phyloP scores from a whole-genome alignment of 2,888 invertebrate genomes.

The Synanthedon andrenaeformis region DNA sequence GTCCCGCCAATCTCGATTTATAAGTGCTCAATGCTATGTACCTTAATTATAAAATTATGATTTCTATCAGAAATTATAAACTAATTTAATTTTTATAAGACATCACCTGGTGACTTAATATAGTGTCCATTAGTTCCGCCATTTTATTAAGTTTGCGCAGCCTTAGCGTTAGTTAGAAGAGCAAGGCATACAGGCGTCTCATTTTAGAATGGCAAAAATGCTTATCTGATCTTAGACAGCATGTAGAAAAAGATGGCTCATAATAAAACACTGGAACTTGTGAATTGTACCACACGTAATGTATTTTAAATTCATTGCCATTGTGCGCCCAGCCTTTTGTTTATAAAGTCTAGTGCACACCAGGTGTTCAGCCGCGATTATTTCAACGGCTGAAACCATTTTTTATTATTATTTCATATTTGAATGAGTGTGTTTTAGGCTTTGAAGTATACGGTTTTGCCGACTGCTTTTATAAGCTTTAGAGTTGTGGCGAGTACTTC shows the following conservation, averaged over 20 bases:
- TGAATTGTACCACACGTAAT: background rate
- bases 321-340: conserved; percentile 4
- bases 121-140: no score
- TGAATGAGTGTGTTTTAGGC: background rate
- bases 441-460: background rate
- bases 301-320: background rate
- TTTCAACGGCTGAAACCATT: background rate
- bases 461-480: background rate
- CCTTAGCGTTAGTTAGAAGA: no score
- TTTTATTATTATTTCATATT: background rate
- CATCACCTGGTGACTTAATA: no score
- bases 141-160: no score
- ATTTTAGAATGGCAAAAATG: no score
- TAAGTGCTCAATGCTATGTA: no score
- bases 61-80: no score
- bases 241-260: no score
- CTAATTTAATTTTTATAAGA: no score
- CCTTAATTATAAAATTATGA: background rate
- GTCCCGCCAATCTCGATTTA: no score
- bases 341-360: conserved; percentile 3
- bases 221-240: no score
- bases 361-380: conserved; percentile 9
- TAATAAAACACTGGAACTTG: background rate
- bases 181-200: no score
- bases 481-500: background rate